Base-by-base conservation (phyloP, 2,113 vertebrate species). In the Lynx canadensis region DNA sequence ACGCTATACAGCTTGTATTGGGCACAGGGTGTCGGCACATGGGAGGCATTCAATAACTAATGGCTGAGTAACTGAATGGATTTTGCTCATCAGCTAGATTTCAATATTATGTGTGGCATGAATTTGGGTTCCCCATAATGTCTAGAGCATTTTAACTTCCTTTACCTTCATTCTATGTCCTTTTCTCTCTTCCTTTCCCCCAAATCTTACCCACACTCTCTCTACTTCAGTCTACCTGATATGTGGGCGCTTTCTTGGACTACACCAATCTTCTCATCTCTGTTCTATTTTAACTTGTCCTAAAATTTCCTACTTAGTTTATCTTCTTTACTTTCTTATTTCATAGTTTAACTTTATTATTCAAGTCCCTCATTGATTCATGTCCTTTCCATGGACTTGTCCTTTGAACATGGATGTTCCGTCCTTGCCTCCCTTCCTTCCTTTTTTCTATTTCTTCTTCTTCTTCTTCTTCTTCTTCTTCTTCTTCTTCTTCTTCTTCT, bases 341-440 rank as follows among this genome's bases (percentile, higher is more conserved):
- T 91, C 29, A 89, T 5, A 41, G 23, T 65, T 81, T 73, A 38
- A 50, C 29, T 80, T 36, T 80, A 10, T 25, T 78, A 71, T 74
- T 31, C 55, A 90, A 16, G 38, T 86, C 7, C 19, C 38, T 86
- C 27, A 25, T 13, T 2, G 31, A 76, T 45, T 52, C 48, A n/a
- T 36, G 33, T 29, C 38, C 38, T 52, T 87, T 91, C 33, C 25
- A 21, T 16, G 48, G 25, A 74, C 41, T 57, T 50, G 29, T 38
- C 68, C 68, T 91, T 82, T 31, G 66, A 81, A 25, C 11, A 74
- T 5, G 8, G 2, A 1, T 38, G 4, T 27, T 41, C 38, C 9
- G 23, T 73, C 27, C 19, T 3, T 33, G 5, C 50, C 19, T 10
- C 21, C 45, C 2, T 57, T 0, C 45, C 2, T 57, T 0, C 8